Evolutionary conservation across 2,113 vertebrate genomes (phyloP), one percentile per base, ranked within the genome.

Genomic region (Hipposideros armiger): DNA sequence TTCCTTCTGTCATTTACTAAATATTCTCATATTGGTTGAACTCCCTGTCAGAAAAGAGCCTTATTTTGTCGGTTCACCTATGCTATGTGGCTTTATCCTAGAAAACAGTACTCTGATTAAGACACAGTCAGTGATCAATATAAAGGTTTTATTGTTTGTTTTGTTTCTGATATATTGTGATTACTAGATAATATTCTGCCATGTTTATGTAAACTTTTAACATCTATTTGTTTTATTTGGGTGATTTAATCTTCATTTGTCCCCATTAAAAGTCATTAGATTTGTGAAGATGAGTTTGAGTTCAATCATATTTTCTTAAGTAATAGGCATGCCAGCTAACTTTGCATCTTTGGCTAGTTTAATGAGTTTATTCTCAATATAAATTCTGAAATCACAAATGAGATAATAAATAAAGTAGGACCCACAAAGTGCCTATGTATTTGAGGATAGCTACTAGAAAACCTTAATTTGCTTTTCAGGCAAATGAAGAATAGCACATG

Each of bases 391-490:
- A 83, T 91, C 70, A 87, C 73, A 96, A 86, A 87, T 89, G 50
- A 91, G 58, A 94, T 84, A 97, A 95, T 96, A 95, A 96, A 87
- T 67, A 94, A 77, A 86, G 19, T 40, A 64, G 66, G 60, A 72
- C 70, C 7, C 54, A 95, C 47, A 87, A 96, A 85, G n/a, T 56
- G 90, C 54, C 74, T 92, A 32, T 74, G 32, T 83, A 58, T 95
- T 95, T 97, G 84, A 92, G 50, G 60, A 82, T 87, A 97, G 42
- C 70, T 95, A 90, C 77, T 95, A 92, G 77, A 92, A 97, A 94
- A 54, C 22, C 76, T 95, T 90, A 82, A 85, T 97, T 96, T 96
- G 56, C 76, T 97, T 96, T 97, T 72, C 66, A 96, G 94, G 36
- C 85, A 96, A 94, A 95, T 96, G 78, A 94, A 97, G 83, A 96